These are phyloP conservation scores for Gymnorhina tibicen DNA, from an alignment of 2,113 vertebrate species.

Conservation along the genomic window DNA sequence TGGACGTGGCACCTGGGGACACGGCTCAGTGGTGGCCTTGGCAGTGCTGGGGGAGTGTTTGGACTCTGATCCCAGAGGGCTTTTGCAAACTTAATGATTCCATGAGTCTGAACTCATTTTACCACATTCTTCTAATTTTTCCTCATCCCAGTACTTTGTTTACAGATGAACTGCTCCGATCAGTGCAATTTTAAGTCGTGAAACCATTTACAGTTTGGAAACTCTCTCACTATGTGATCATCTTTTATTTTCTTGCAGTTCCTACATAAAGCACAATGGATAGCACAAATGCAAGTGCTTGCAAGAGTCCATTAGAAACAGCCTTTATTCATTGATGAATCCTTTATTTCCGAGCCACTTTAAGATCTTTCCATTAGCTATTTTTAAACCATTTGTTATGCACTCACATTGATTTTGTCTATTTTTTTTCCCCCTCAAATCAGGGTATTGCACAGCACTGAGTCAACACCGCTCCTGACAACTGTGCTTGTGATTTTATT, in stretches of 20 bases:
- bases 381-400: constrained; percentile 16
- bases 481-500: background rate
- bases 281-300: background rate
- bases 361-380: background rate
- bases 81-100: background rate
- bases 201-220: background rate
- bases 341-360: background rate
- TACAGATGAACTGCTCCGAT: background rate
- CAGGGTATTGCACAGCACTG: background rate
- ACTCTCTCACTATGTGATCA: background rate
- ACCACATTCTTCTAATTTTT: background rate
- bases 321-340: constrained; percentile 18
- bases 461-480: background rate
- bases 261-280: background rate
- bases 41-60: background rate
- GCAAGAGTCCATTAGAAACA: background rate
- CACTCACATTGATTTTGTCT: background rate
- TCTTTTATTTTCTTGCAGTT: background rate
- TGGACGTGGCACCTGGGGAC: background rate
- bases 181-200: background rate
- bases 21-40: background rate
- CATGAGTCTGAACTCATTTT: background rate
- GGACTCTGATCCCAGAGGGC: background rate
- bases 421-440: background rate
- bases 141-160: background rate